Percentiles rank a stretch among this genome's conserved stretches.
phyloP scores from a whole-genome alignment of 2,797 vertebrate genomes.

The Oryzias dopingdopingensis region DNA sequence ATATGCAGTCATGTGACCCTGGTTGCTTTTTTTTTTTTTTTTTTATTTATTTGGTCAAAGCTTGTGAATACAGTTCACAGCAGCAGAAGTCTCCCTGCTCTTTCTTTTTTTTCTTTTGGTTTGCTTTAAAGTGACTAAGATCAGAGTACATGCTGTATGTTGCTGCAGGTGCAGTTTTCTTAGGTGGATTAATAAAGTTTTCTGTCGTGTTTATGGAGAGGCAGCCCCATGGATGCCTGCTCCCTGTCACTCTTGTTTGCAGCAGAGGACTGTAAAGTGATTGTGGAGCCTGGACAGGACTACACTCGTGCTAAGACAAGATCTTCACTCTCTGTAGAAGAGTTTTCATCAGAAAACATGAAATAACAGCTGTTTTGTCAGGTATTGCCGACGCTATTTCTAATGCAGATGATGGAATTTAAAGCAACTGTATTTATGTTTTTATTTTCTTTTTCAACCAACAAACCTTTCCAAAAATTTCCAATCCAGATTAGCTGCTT shows the following conservation, averaged over 20 bases:
- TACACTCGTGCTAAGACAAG: neutral
- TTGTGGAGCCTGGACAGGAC: conserved; percentile 11
- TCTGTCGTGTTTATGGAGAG: conserved; percentile 34
- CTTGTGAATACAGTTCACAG: conserved; percentile 16
- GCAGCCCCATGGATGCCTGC: conserved; percentile 21
- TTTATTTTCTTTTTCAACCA: neutral
- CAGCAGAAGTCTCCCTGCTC: conserved; percentile 12
- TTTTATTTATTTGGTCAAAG: conserved; percentile 48
- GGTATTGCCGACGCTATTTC: too few species aligned
- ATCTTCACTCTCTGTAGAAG: too few species aligned
- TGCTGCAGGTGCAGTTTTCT: conserved; percentile 4
- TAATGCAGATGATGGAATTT: neutral
- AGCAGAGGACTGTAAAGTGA: conserved; percentile 32
- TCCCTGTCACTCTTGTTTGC: conserved; percentile 34
- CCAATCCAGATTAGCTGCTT: conserved; percentile 47
- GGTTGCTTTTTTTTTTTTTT: conserved; percentile 24
- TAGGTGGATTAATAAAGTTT: conserved; percentile 48
- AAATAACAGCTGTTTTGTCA: too few species aligned
- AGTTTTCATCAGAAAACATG: too few species aligned
- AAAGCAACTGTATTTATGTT: conserved; percentile 5
- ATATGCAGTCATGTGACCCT: conserved; percentile 27
- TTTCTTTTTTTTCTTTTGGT: conserved; percentile 39
- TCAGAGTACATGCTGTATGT: conserved; percentile 18
- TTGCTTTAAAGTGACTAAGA: conserved; percentile 48
- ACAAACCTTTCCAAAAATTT: conserved; percentile 41